Evolutionary conservation across 2,888 invertebrate genomes (phyloP), one percentile per base, ranked within the genome.

Genomic region (Ennomos erosarius): DNA sequence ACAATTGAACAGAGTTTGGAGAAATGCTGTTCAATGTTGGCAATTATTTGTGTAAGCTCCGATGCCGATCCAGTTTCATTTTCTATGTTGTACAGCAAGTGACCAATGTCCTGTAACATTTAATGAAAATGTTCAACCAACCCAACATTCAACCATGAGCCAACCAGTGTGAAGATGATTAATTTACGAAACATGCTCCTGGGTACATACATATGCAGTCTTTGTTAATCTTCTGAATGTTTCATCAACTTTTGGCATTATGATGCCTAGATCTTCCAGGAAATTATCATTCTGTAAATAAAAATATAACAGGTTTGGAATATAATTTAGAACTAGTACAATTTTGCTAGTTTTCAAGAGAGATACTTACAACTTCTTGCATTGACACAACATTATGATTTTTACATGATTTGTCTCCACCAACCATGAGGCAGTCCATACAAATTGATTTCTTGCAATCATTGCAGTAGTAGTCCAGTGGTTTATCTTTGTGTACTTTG

Each of bases 11-110:
- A 89, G 0, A 94, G 75, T 62, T 92, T 85, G 0, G 90, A 84
- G 67, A 94, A 94, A 70, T 93, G 93, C 62, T 92, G 90, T 44
- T 90, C 89, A 6, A 94, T 82, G 10, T 75, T 68, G 9, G 74
- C 73, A 47, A 91, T 82, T 10, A 85, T 67, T 38, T 71, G 72
- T 43, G 81, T 78, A 1, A 83, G 65, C 13, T 84, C 80, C 11
- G 78, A 76, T 8, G 75, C 69, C 0, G 84, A 60, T 36, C 76
- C 82, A n/a, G 75, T 75, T 40, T 85, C 83, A 67, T 77, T 84
- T 57, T 84, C 81, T 13, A 84, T 78, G 54, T 87, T 88, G 56
- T 81, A 74, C 10, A 90, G 71, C 40, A 86, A 62, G 58, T 88
- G 74, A n/a, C 90, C 91, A 39, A 92, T 79, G 48, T 90, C 89